Conservation (phyloP, 2,888 invertebrate species). For the Trachelus iudaicus region DNA sequence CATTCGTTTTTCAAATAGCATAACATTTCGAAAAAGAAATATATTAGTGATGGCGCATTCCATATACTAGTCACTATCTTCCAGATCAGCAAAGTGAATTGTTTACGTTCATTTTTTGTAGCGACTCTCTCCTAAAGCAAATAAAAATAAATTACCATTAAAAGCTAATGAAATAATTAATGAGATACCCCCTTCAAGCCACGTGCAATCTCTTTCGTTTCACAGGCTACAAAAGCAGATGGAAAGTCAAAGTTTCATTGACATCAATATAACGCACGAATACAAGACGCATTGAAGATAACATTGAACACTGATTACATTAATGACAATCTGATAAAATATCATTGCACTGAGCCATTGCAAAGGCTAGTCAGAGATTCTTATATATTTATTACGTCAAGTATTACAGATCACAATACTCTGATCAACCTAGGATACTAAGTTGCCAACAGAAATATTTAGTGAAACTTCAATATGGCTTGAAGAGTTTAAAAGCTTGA, state of each 20-base stretch:
- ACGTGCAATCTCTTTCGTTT: not conserved
- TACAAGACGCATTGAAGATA: not conserved
- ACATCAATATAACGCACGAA: not conserved
- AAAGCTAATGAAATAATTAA: not conserved
- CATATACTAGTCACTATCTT: constrained; percentile 48
- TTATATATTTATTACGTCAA: not conserved
- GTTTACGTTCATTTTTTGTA: constrained; percentile 45
- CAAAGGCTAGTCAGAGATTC: not conserved
- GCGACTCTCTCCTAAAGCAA: constrained; percentile 54
- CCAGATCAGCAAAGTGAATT: constrained; percentile 50
- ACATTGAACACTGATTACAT: not conserved
- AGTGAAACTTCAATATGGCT: not conserved
- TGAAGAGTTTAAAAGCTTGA: not conserved
- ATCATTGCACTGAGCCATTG: not conserved
- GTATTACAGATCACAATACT: not conserved
- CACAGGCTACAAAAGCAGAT: not conserved
- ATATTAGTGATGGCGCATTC: constrained; percentile 47
- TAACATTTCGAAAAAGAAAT: constrained; percentile 40
- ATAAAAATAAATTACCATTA: constrained; percentile 48
- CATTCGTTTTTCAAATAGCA: constrained; percentile 41
- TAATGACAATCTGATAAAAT: not conserved
- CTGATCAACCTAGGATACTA: not conserved
- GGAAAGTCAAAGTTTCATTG: not conserved
- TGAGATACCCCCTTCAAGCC: constrained; percentile 3
- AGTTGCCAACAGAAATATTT: not conserved